A percentile compares a stretch with the other conserved stretches of the same genome.
Evolutionary conservation across 2,797 vertebrate species (phyloP).

Genomic region (Oryzias dopingdopingensis): DNA sequence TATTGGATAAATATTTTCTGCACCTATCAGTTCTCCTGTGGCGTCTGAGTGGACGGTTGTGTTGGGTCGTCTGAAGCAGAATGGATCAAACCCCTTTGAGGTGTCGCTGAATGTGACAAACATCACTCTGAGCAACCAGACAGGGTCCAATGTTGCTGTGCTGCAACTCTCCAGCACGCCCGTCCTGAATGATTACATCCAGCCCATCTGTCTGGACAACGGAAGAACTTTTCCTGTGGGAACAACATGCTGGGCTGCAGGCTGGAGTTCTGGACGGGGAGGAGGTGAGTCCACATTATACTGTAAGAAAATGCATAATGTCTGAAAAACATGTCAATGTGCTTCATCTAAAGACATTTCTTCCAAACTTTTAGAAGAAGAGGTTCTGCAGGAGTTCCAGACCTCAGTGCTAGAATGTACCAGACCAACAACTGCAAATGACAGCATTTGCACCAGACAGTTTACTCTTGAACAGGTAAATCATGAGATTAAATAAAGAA

Average conservation of each 20-base stretch:
- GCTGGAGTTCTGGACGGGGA: slow-evolving; percentile 40
- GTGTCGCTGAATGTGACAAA: slow-evolving; percentile 30
- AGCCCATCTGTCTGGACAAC: slow-evolving; percentile 55
- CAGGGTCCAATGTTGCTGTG: slow-evolving; percentile 42
- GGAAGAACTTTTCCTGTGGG: slow-evolving; percentile 50
- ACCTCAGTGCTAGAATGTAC: slow-evolving; percentile 36
- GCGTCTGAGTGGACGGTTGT: slow-evolving; percentile 52
- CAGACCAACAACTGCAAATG: background rate
- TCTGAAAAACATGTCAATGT: too few species aligned
- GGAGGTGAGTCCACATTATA: slow-evolving; percentile 34
- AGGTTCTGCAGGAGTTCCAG: slow-evolving; percentile 42
- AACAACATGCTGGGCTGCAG: slow-evolving; percentile 36
- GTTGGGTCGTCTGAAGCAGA: slow-evolving; percentile 48
- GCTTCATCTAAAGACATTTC: too few species aligned
- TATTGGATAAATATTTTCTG: too few species aligned
- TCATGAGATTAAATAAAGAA: too few species aligned
- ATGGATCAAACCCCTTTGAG: slow-evolving; percentile 33
- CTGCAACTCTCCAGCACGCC: slow-evolving; percentile 23
- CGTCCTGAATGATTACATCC: slow-evolving; percentile 44
- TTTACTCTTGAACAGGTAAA: slow-evolving; percentile 46
- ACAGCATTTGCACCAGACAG: slow-evolving; percentile 30
- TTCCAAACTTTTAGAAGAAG: slow-evolving; percentile 15
- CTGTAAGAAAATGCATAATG: background rate
- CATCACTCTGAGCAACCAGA: slow-evolving; percentile 50
- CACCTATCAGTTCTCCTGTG: slow-evolving; percentile 39